These are phyloP conservation scores for Brachylomia viminalis DNA, from an alignment of 2,888 invertebrate genomes.

Conservation along the genomic window DNA sequence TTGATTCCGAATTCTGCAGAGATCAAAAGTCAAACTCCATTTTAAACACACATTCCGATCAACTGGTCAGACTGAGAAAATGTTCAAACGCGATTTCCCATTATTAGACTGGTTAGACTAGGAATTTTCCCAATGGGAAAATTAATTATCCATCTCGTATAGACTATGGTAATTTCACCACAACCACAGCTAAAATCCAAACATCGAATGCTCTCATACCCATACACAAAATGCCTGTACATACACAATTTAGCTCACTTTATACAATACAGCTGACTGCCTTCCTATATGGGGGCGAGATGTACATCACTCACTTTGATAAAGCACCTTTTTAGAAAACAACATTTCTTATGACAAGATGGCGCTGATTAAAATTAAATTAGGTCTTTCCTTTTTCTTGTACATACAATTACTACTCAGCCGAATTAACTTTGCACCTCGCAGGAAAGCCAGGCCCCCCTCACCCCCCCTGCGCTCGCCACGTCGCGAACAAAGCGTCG, in stretches of 20 bases:
- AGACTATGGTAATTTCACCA: conserved; percentile 15
- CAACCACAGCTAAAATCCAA: not conserved
- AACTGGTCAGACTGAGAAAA: not conserved
- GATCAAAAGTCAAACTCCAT: not conserved
- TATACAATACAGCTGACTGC: conserved; percentile 28
- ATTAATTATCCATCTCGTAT: not conserved
- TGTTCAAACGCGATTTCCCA: not conserved
- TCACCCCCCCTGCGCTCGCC: not conserved
- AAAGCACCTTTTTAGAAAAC: conserved; percentile 34
- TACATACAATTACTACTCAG: not conserved
- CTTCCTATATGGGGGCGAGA: conserved; percentile 48
- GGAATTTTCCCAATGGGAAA: not conserved
- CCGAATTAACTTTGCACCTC: not conserved
- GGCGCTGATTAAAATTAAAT: not conserved
- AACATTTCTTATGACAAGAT: not conserved
- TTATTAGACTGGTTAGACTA: not conserved
- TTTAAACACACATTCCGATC: not conserved
- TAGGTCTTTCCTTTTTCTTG: not conserved
- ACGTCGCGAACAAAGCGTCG: not conserved
- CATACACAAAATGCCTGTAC: conserved; percentile 39
- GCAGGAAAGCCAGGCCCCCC: not conserved
- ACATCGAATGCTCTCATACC: conserved; percentile 24
- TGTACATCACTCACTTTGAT: not conserved
- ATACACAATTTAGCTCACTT: conserved; percentile 20
- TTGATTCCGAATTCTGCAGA: not conserved